Percentiles rank a stretch among this genome's conserved stretches.
Conservation (phyloP, 2,113 vertebrate species). For the Callospermophilus lateralis region DNA sequence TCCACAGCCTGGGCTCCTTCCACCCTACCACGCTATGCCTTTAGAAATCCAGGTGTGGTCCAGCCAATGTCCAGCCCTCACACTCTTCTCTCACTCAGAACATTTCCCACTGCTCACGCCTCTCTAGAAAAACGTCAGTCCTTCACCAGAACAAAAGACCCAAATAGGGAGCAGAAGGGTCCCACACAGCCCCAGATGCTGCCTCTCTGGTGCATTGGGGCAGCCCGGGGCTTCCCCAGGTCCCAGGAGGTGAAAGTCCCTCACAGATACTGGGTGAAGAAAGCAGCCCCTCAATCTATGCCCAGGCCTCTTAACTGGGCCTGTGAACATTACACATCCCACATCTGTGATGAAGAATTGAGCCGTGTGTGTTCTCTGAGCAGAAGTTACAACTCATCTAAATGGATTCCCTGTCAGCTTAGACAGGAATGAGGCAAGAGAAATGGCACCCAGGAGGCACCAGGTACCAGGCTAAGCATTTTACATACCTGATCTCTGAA, state of each 20-base stretch:
- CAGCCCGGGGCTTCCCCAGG: too few relatives aligned
- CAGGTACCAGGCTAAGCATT: background rate
- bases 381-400: slow-evolving; percentile 15
- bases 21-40: background rate
- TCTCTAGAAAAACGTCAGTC: background rate
- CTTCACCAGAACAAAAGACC: background rate
- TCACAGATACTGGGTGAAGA: background rate
- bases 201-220: background rate
- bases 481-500: background rate
- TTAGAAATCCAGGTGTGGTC: background rate
- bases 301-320: background rate
- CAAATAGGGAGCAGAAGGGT: background rate
- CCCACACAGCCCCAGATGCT: background rate
- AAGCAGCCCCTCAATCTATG: background rate
- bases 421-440: background rate
- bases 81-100: background rate
- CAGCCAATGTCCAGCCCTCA: background rate
- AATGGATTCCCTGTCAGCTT: background rate
- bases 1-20: background rate
- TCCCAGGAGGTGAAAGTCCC: background rate
- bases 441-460: background rate
- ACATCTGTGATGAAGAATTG: background rate
- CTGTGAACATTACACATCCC: background rate
- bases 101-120: background rate
- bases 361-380: background rate